Evolutionary conservation across 2,113 vertebrate genomes (phyloP).

Genomic region (Danio rerio): GRCz12tu NC_133184.1:32999501-33000000

Average conservation of each 20-base stretch:
- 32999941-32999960: slow-evolving; percentile 26
- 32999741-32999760: slow-evolving; percentile 57
- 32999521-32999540: slow-evolving; percentile 44
- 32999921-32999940: slow-evolving; percentile 37
- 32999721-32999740: slow-evolving; percentile 67
- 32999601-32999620: slow-evolving; percentile 70
- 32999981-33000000: slow-evolving; percentile 30
- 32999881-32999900: neutral
- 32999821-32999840: slow-evolving; percentile 9
- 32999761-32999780: slow-evolving; percentile 22
- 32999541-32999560: slow-evolving; percentile 58
- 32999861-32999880: slow-evolving; percentile 6
- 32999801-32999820: neutral
- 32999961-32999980: slow-evolving; percentile 24
- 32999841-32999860: neutral
- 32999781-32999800: slow-evolving; percentile 8
- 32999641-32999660: slow-evolving; percentile 71
- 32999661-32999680: slow-evolving; percentile 52
- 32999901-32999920: slow-evolving; percentile 16
- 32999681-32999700: slow-evolving; percentile 29
- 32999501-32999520: slow-evolving; percentile 45
- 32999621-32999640: slow-evolving; percentile 72
- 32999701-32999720: slow-evolving; percentile 43
- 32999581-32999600: slow-evolving; percentile 67
- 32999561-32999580: slow-evolving; percentile 52